Base-by-base conservation (phyloP, 2,888 invertebrate species). In the Lasius fuliginosus region DNA sequence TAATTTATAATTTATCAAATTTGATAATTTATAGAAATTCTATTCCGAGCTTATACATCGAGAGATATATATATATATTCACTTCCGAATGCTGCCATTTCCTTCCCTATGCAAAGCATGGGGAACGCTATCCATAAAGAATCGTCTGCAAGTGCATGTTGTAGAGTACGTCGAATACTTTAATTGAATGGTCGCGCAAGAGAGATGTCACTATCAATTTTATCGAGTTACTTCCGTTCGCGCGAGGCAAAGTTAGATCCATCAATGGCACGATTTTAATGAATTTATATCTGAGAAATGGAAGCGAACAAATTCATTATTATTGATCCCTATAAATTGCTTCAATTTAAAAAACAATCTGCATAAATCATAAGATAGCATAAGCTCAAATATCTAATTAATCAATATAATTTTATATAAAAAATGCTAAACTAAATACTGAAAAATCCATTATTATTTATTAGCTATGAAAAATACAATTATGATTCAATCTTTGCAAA, bases 81-180 rank as follows among this genome's bases (percentile, higher is more conserved):
- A 4, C 8, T 42, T 74, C 42, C 9, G 42, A 42, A 76, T 49
- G 12, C 40, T 68, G 18, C n/a, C 6, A 42, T 12, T 12, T 1
- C 9, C 40, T 67, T 76, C 6, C 12, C 11, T n/a, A 76, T 11
- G 40, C 40, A 9, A 67, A 40, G 11, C 53, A n/a, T 42, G 42
- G 42, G 8, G 12, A 40, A 18, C 11, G 11, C 40, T 60, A 36
- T 53, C 18, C 36, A 27, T 27, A 46, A 30, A 18, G 65, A 76
- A 33, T 77, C 40, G 40, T 56, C 56, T 56, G 68, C 56, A 77
- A 77, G 12, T 77, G 76, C 76, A 77, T 77, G 76, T 77, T 77
- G 65, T 64, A 67, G 67, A 67, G 18, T 75, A 62, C 33, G 42
- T 60, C 27, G 27, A 30, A 27, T 53, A 56, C 53, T 27, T 77